Base-by-base conservation (phyloP, 2,888 invertebrate species). In the Ceraclea dissimilis region DNA sequence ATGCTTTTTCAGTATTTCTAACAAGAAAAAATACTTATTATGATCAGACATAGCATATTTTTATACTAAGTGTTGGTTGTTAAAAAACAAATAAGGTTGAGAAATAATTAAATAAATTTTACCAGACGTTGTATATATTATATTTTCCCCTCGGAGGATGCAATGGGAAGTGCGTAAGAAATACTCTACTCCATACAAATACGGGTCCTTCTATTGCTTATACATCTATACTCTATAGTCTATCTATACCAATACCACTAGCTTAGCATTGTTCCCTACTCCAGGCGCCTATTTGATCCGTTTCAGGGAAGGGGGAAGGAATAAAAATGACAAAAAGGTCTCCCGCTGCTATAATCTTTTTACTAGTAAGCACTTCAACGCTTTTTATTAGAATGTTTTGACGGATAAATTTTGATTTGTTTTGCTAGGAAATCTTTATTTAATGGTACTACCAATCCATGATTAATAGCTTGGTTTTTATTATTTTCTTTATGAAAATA, bases 91-190 rank as follows among this genome's bases (percentile, higher is more conserved):
- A 17, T 16, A 43, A 21, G 46, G 47, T 52, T 21, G 19, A 34
- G 44, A 52, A 52, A 52, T 5, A 22, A 20, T 49, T 49, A 26
- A 49, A 21, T 19, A 20, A 49, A 26, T 22, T 49, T 49, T 21
- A 21, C 26, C 49, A 49, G 49, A 49, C 49, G 49, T 47, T 55
- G 39, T 39, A 13, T 39, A 49, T 26, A 26, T 47, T 55, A 13
- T 39, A 13, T 39, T 26, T 31, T 19, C 43, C 39, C 39, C 52
- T 31, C 20, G 31, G 22, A 50, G 53, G 54, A 60, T 57, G 52
- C 54, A 57, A 47, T 51, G 54, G 46, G 54, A 57, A 52, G 53
- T 60, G 57, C 57, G 60, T 57, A 60, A 57, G 55, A 54, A 60
- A 51, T 22, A 21, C 43, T 49, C 49, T 1, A 13, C 44, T 49